Conservation (phyloP, 2,113 vertebrate species). For the Ictidomys tridecemlineatus region DNA sequence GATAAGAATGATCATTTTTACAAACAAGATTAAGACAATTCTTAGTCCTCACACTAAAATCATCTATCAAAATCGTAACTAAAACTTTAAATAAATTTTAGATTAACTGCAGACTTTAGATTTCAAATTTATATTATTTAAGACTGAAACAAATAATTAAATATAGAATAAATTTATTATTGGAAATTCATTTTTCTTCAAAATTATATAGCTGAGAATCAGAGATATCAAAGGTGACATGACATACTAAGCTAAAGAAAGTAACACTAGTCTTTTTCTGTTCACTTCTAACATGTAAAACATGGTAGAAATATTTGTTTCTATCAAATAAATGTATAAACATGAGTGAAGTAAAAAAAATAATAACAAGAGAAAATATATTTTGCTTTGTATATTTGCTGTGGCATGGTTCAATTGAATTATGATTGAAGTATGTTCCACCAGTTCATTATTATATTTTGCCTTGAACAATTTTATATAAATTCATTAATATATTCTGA, state of each 20-base stretch:
- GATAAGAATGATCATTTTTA: not conserved
- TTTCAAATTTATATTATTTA: not conserved
- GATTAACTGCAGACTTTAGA: not conserved
- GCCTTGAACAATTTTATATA: constrained; percentile 7
- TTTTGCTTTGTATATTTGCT: not conserved
- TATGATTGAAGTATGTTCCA: not conserved
- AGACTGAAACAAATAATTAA: not conserved
- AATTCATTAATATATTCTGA: constrained; percentile 32
- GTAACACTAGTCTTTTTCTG: not conserved
- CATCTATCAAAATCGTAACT: not conserved
- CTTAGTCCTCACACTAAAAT: not conserved
- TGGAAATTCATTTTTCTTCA: not conserved
- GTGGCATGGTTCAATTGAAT: not conserved
- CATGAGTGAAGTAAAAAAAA: not conserved
- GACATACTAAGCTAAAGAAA: not conserved
- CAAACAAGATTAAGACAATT: not conserved
- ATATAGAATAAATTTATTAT: not conserved
- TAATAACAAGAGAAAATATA: not conserved
- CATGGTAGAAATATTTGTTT: not conserved
- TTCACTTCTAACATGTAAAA: not conserved
- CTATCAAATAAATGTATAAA: not conserved
- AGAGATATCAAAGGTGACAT: not conserved
- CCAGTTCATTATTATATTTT: not conserved
- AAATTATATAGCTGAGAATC: not conserved
- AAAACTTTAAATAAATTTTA: not conserved